These are phyloP conservation scores for Holothuria leucospilota DNA, from an alignment of 53 echinoderm and acorn worm genomes.

Conservation along the genomic window DNA sequence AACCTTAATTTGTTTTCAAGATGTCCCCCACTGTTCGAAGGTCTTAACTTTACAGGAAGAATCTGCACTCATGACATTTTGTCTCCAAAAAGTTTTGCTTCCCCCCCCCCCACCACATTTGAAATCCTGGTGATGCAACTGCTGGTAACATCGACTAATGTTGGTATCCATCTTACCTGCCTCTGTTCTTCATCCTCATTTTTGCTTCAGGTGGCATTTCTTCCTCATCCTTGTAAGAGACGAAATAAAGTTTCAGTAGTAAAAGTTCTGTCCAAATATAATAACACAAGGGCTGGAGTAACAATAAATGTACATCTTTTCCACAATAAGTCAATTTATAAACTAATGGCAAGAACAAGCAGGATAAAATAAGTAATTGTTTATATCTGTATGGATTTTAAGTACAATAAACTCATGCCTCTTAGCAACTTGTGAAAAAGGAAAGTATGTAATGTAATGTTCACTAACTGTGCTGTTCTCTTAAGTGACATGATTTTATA, in stretches of 20 bases:
- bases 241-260: neutral
- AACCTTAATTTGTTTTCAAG: too few relatives aligned
- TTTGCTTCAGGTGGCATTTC: conserved; percentile 96
- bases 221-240: conserved; percentile 65
- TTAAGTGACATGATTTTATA: too few relatives aligned
- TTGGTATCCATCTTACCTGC: conserved; percentile 66
- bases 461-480: too few relatives aligned
- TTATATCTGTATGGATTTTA: too few relatives aligned
- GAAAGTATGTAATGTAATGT: too few relatives aligned
- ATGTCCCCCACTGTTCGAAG: too few relatives aligned
- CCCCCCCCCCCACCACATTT: too few relatives aligned
- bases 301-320: neutral
- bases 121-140: too few relatives aligned
- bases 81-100: too few relatives aligned
- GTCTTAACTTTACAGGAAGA: too few relatives aligned
- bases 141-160: too few relatives aligned
- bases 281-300: neutral
- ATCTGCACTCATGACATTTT: too few relatives aligned
- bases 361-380: neutral
- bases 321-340: neutral
- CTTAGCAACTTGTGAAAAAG: neutral
- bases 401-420: neutral
- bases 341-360: neutral
- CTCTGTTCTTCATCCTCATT: conserved; percentile 97
- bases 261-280: neutral